phyloP scores from a whole-genome alignment of 2,113 vertebrate genomes.

The Stegostoma tigrinum region DNA sequence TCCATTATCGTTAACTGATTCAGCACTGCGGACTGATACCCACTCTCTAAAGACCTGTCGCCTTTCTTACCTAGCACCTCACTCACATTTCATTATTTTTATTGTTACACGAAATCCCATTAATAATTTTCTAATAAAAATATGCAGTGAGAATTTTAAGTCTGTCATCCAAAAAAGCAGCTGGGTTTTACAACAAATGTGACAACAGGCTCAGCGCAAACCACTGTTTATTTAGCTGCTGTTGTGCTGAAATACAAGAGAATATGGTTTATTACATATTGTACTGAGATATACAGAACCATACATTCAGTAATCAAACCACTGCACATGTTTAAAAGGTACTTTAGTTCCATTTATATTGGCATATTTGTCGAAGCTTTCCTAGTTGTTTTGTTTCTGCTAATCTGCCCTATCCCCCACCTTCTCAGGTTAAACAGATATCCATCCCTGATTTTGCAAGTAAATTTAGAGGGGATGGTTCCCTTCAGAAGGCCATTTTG shows the following conservation, averaged over 20 bases:
- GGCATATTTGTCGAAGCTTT: neutral
- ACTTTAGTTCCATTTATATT: neutral
- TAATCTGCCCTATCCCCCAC: neutral
- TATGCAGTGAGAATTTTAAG: neutral
- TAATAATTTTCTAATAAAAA: neutral
- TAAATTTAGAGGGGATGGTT: neutral
- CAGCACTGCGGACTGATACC: neutral
- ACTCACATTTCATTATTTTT: neutral
- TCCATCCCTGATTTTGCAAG: neutral
- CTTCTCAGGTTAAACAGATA: neutral
- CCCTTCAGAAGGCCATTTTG: neutral
- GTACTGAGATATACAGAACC: neutral
- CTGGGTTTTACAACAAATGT: neutral
- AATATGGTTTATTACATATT: neutral
- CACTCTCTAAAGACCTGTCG: neutral
- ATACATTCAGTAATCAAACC: neutral
- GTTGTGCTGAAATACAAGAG: neutral
- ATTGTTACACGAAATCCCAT: neutral
- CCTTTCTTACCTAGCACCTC: neutral
- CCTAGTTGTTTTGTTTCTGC: neutral
- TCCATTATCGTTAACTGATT: neutral
- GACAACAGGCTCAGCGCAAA: neutral
- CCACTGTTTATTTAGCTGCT: neutral
- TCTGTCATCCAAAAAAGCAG: neutral
- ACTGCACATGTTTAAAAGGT: neutral